Evolutionary conservation across 1,140 invertebrate genomes (phyloP).

Genomic region (Patella vulgata): DNA sequence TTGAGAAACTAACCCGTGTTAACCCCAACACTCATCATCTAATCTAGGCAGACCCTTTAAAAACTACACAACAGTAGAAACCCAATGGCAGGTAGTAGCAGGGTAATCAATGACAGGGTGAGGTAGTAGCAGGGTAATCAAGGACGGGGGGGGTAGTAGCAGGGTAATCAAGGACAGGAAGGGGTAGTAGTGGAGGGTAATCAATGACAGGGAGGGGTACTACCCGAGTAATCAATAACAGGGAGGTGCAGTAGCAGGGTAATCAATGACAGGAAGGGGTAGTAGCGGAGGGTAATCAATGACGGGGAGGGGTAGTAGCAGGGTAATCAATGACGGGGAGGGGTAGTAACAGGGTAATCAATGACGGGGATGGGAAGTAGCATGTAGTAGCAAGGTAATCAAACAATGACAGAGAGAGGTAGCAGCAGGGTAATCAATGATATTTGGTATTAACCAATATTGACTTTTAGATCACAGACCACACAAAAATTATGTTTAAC

Average conservation of each 20-base stretch:
- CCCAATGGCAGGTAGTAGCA: no score
- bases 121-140: background rate
- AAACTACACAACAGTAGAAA: no score
- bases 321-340: no score
- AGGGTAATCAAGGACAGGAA: conserved; percentile 2
- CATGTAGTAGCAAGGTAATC: background rate
- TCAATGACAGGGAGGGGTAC: background rate
- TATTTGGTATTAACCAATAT: background rate
- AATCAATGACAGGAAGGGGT: background rate
- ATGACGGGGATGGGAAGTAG: background rate
- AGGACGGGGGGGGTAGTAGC: conserved; percentile 13
- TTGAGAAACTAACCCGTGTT: no score
- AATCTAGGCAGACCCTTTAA: no score
- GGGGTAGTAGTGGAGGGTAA: background rate
- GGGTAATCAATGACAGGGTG: background rate
- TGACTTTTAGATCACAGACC: background rate
- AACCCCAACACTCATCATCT: no score
- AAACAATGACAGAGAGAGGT: background rate
- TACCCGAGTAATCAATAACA: conserved; percentile 2
- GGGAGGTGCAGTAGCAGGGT: conserved; percentile 1
- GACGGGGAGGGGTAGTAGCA: background rate
- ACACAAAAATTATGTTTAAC: background rate
- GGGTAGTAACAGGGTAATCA: background rate
- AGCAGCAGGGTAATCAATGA: background rate
- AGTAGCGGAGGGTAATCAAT: background rate